These are phyloP conservation scores for Macaria liturata DNA, from an alignment of 2,888 invertebrate genomes.

Conservation along the genomic window DNA sequence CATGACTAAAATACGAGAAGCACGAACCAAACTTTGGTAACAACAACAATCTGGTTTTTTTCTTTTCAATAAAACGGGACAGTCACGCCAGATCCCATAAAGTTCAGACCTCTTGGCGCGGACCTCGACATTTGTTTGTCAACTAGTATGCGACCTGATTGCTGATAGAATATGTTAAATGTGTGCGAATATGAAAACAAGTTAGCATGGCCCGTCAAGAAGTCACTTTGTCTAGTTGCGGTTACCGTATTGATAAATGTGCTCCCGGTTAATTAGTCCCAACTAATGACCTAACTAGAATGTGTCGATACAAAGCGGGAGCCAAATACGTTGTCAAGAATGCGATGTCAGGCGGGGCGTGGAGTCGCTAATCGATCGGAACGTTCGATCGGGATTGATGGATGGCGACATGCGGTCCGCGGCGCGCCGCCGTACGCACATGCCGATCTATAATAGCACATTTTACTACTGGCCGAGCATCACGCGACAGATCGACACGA, in stretches of 20 bases:
- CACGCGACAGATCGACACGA: constrained; percentile 70
- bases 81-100: constrained; percentile 25
- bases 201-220: constrained; percentile 4
- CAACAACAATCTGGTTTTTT: too few relatives aligned
- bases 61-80: too few relatives aligned
- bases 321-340: constrained; percentile 55
- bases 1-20: too few relatives aligned
- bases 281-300: constrained; percentile 25
- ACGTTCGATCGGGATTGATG: constrained; percentile 74
- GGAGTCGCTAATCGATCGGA: constrained; percentile 69
- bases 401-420: constrained; percentile 68
- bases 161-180: constrained; percentile 8
- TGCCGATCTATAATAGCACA: constrained; percentile 54
- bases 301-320: constrained; percentile 41
- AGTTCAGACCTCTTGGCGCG: constrained; percentile 34
- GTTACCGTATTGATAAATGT: constrained; percentile 5
- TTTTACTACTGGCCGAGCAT: constrained; percentile 68
- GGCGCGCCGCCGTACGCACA: constrained; percentile 62
- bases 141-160: constrained; percentile 28
- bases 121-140: constrained; percentile 32
- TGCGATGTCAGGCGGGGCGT: constrained; percentile 53
- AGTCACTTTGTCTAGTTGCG: constrained; percentile 3
- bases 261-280: constrained; percentile 7
- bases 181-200: not conserved
- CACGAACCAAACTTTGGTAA: too few relatives aligned